Percentiles rank a stretch among this genome's conserved stretches.
phyloP scores from a whole-genome alignment of 2,113 vertebrate species.

The Prionailurus bengalensis region DNA sequence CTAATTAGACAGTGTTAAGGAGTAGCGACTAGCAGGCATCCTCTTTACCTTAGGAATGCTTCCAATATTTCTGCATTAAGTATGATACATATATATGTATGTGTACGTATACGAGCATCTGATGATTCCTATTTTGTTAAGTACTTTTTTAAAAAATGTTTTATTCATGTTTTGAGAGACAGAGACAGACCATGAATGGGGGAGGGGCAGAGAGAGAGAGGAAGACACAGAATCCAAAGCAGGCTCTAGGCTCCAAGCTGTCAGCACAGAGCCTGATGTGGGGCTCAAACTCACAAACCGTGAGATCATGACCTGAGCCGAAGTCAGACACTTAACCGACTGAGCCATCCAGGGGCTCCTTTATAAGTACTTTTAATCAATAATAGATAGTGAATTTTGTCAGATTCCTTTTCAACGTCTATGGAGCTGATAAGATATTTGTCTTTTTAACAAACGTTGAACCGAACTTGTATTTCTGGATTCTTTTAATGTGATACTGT shows the following conservation, averaged over 20 bases:
- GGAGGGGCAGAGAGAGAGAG: too few relatives aligned
- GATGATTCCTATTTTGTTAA: constrained; percentile 42
- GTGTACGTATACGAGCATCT: constrained; percentile 6
- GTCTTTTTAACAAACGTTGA: constrained; percentile 27
- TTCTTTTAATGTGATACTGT: background rate
- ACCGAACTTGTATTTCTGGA: background rate
- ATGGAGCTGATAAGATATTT: background rate
- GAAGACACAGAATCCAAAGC: too few relatives aligned
- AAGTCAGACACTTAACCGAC: too few relatives aligned
- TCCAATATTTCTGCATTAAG: background rate
- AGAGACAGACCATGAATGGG: too few relatives aligned
- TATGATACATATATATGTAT: background rate
- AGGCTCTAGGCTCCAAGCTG: too few relatives aligned
- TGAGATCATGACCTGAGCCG: too few relatives aligned
- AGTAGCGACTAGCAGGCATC: background rate
- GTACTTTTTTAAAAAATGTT: background rate
- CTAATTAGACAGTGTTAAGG: background rate
- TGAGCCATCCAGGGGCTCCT: background rate
- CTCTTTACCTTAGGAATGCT: background rate
- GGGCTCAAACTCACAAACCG: too few relatives aligned
- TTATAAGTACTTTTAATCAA: constrained; percentile 48
- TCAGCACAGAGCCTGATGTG: too few relatives aligned
- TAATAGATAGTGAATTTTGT: constrained; percentile 49
- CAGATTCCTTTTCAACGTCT: constrained; percentile 17
- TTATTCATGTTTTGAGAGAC: too few relatives aligned